A percentile compares a stretch with the other conserved stretches of the same genome.
Conservation (phyloP, 2,797 vertebrate species). For the Thaleichthys pacificus region DNA sequence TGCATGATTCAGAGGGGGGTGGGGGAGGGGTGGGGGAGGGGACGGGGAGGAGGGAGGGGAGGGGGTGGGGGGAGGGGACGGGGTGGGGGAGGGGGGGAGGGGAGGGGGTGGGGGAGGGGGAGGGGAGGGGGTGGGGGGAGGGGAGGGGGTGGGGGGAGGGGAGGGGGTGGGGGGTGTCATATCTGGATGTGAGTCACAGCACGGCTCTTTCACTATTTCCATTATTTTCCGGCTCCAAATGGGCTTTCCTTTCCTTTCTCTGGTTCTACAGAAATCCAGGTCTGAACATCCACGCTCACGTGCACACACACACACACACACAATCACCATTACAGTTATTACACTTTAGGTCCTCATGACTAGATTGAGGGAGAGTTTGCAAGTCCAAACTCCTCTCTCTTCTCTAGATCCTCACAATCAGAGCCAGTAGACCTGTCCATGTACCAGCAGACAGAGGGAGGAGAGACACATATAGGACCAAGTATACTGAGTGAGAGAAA, state of each 20-base stretch:
- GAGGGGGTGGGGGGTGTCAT: slow-evolving; percentile 50
- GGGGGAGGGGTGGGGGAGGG: too few species aligned
- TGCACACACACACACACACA: background rate
- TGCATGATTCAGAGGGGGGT: too few species aligned
- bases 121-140: too few species aligned
- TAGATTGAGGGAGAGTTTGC: slow-evolving; percentile 31
- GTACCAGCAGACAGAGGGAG: background rate
- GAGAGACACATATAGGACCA: background rate
- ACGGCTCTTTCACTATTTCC: slow-evolving; percentile 65
- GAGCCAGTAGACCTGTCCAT: too few species aligned
- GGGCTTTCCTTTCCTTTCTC: slow-evolving; percentile 77
- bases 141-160: too few species aligned
- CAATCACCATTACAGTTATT: slow-evolving; percentile 27
- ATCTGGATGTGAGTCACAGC: slow-evolving; percentile 55
- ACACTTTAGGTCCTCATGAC: slow-evolving; percentile 13
- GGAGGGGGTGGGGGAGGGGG: too few species aligned
- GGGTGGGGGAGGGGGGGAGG: slow-evolving; percentile 24
- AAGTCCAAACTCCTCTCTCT: too few species aligned
- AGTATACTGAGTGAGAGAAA: background rate
- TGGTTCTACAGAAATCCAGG: slow-evolving; percentile 44
- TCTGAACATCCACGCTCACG: background rate
- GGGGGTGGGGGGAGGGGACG: slow-evolving; percentile 31
- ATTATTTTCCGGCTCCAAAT: slow-evolving; percentile 61
- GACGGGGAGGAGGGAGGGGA: too few species aligned
- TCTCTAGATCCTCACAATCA: too few species aligned